Conservation (phyloP, 2,113 vertebrate genomes). For the Mirza zaza region DNA sequence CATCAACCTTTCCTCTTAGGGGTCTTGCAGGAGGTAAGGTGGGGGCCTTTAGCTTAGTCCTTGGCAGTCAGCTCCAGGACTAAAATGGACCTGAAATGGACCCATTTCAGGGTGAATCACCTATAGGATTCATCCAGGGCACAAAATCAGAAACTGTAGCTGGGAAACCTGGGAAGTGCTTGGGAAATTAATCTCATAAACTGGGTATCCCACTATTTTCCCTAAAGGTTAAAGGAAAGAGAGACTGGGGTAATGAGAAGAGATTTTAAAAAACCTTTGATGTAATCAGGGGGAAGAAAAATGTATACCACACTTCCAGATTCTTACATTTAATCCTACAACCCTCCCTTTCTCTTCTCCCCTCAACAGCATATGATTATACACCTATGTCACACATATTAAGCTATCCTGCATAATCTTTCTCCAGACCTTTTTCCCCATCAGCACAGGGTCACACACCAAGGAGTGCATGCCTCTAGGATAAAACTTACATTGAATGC, state of each 20-base stretch:
- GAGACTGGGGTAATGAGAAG: background rate
- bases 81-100: background rate
- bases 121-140: background rate
- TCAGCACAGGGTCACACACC: background rate
- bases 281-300: background rate
- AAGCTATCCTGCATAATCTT: background rate
- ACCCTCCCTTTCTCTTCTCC: background rate
- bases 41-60: background rate
- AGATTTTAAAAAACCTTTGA: background rate
- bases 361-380: background rate
- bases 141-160: background rate
- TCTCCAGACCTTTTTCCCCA: too few species aligned
- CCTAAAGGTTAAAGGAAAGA: constrained; percentile 8
- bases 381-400: background rate
- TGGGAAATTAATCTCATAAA: background rate
- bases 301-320: background rate
- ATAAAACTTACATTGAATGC: background rate
- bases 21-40: background rate
- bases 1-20: background rate
- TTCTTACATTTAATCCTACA: background rate
- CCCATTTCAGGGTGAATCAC: background rate
- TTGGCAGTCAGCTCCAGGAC: background rate
- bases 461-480: background rate
- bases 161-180: background rate
- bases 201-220: background rate